These are phyloP conservation scores for Protonibea diacanthus DNA, from an alignment of 2,797 vertebrate species.

Conservation along the genomic window DNA sequence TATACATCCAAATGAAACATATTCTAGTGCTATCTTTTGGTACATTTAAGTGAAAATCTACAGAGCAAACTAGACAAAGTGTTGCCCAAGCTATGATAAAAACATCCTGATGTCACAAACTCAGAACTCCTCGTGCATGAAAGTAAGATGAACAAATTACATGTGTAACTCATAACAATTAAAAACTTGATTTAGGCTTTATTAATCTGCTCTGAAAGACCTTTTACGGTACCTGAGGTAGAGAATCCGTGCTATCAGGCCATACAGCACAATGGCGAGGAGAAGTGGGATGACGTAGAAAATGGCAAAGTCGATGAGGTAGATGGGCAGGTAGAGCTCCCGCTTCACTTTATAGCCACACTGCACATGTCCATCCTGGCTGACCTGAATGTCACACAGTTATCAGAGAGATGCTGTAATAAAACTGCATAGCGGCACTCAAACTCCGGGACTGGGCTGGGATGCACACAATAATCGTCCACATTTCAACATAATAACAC, in stretches of 20 bases:
- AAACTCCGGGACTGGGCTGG: background rate
- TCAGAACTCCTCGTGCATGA: too few species aligned
- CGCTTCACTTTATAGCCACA: constrained; percentile 89
- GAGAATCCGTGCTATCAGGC: constrained; percentile 87
- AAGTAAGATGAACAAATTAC: too few species aligned
- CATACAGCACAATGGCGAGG: constrained; percentile 86
- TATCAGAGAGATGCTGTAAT: background rate
- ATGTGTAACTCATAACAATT: background rate
- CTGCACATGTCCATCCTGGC: constrained; percentile 76
- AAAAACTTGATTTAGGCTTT: too few species aligned
- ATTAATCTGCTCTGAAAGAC: background rate
- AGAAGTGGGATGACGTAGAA: constrained; percentile 88
- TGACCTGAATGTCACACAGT: constrained; percentile 66
- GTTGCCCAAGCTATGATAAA: too few species aligned
- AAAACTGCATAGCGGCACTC: background rate
- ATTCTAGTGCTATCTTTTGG: too few species aligned
- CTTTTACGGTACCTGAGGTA: constrained; percentile 74
- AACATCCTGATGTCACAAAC: too few species aligned
- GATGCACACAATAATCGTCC: constrained; percentile 6
- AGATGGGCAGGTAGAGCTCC: constrained; percentile 90
- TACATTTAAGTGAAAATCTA: too few species aligned
- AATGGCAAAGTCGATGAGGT: constrained; percentile 89
- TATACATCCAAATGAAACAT: too few species aligned
- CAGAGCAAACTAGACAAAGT: too few species aligned
- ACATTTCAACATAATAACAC: constrained; percentile 25